These are phyloP conservation scores for Zenarchopterus dispar DNA, from an alignment of 2,797 vertebrate genomes.

Conservation along the genomic window DNA sequence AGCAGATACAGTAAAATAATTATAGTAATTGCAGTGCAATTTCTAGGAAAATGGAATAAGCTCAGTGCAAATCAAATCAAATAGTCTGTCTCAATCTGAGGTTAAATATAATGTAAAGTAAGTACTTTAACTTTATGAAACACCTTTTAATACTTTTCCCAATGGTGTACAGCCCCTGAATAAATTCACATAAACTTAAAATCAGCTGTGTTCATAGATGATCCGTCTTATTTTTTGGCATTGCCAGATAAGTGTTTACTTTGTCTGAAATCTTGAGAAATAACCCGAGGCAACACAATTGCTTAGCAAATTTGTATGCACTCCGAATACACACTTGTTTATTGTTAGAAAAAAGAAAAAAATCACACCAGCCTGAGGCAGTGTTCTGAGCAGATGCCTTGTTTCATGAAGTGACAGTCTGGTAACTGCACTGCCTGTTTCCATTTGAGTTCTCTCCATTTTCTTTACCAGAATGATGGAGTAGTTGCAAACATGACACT, in stretches of 20 bases:
- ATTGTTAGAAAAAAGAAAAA: constrained; percentile 21
- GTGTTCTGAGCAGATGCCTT: constrained; percentile 54
- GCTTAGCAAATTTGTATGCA: constrained; percentile 57
- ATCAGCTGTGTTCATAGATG: constrained; percentile 2
- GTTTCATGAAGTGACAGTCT: constrained; percentile 50
- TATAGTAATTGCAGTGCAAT: too few species aligned
- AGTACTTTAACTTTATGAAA: neutral
- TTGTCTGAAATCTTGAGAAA: constrained; percentile 31
- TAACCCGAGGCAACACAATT: constrained; percentile 55
- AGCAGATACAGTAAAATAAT: too few species aligned
- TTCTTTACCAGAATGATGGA: constrained; percentile 30
- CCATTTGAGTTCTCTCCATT: constrained; percentile 38
- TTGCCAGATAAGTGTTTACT: constrained; percentile 25
- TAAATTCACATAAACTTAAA: neutral
- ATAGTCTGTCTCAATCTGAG: too few species aligned
- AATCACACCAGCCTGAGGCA: constrained; percentile 56
- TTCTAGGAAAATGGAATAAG: too few species aligned
- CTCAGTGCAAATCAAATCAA: too few species aligned
- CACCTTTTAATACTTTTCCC: too few species aligned
- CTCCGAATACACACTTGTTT: constrained; percentile 55
- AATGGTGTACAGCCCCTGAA: neutral
- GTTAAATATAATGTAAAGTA: neutral
- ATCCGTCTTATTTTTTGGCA: constrained; percentile 16
- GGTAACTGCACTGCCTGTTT: constrained; percentile 19
- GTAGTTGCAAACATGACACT: constrained; percentile 29